A percentile compares a stretch with the other conserved stretches of the same genome.
Evolutionary conservation across 2,888 invertebrate species (phyloP).

Genomic region (Eupithecia vulgata): DNA sequence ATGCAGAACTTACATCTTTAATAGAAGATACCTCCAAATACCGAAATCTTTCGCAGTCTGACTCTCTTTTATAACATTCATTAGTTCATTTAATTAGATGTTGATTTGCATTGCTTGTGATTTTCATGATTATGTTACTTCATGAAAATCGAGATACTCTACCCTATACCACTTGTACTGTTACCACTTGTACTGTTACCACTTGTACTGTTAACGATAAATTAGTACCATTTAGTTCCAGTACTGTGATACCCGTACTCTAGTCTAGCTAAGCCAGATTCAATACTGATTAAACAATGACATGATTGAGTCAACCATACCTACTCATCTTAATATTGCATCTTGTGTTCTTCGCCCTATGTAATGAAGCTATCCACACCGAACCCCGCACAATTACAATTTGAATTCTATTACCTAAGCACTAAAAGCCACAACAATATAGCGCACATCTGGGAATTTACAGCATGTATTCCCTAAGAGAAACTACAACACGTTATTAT

Average conservation of each 20-base stretch:
- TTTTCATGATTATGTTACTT: background rate
- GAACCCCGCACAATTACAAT: slow-evolving; percentile 6
- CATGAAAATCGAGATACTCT: no score
- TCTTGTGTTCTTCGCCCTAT: slow-evolving; percentile 30
- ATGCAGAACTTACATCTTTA: background rate
- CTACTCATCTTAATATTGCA: slow-evolving; percentile 34
- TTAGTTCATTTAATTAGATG: background rate
- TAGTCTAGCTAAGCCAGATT: no score
- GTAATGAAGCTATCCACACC: background rate
- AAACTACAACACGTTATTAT: slow-evolving; percentile 3
- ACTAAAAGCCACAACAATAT: slow-evolving; percentile 10
- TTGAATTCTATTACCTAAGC: slow-evolving; percentile 16
- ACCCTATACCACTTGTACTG: no score
- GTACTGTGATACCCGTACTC: background rate
- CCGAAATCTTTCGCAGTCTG: background rate
- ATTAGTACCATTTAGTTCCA: background rate
- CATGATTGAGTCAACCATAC: slow-evolving; percentile 32
- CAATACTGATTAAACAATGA: background rate
- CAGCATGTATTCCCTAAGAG: slow-evolving; percentile 22
- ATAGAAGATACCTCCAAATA: background rate
- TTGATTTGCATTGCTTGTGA: background rate
- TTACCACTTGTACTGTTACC: background rate
- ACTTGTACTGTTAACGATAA: background rate
- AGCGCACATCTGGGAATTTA: slow-evolving; percentile 13
- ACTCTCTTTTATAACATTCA: background rate